phyloP scores from a whole-genome alignment of 1,140 invertebrate genomes.

The Drosophila gunungcola region DNA sequence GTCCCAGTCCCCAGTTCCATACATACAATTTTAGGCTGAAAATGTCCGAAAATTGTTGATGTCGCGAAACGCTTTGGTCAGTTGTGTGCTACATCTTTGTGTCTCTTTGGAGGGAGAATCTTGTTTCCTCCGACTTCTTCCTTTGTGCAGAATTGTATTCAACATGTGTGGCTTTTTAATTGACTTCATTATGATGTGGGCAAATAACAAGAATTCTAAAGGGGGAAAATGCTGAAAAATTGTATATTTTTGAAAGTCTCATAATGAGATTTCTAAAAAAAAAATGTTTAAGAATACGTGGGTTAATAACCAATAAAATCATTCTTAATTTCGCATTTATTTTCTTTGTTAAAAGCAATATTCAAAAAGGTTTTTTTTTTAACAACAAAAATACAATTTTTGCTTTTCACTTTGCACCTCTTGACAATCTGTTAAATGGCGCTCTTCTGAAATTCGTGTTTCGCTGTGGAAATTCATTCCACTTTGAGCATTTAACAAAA shows the following conservation, averaged over 20 bases:
- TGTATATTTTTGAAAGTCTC: not conserved
- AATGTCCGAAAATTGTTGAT: conserved; percentile 39
- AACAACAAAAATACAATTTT: not conserved
- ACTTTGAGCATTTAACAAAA: conserved; percentile 73
- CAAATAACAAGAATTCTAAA: conserved; percentile 33
- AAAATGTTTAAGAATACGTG: not conserved
- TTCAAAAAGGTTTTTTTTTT: conserved; percentile 18
- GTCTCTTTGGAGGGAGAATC: conserved; percentile 18
- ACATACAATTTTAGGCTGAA: conserved; percentile 6
- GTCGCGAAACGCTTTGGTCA: conserved; percentile 44
- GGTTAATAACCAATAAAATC: conserved; percentile 17
- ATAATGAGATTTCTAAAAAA: not conserved
- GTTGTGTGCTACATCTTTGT: conserved; percentile 47
- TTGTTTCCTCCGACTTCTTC: conserved; percentile 27
- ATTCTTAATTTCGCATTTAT: conserved; percentile 17
- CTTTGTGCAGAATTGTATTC: conserved; percentile 57
- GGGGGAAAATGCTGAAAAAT: not conserved
- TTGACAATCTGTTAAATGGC: conserved; percentile 59
- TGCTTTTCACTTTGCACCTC: conserved; percentile 39
- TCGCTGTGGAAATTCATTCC: conserved; percentile 63
- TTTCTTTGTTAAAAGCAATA: conserved; percentile 5
- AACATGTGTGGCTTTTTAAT: conserved; percentile 83
- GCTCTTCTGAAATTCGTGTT: conserved; percentile 49
- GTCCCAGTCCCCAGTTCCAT: not conserved
- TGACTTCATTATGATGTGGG: conserved; percentile 67